phyloP scores from a whole-genome alignment of 2,797 vertebrate genomes.

The Sebastes jordani region DNA sequence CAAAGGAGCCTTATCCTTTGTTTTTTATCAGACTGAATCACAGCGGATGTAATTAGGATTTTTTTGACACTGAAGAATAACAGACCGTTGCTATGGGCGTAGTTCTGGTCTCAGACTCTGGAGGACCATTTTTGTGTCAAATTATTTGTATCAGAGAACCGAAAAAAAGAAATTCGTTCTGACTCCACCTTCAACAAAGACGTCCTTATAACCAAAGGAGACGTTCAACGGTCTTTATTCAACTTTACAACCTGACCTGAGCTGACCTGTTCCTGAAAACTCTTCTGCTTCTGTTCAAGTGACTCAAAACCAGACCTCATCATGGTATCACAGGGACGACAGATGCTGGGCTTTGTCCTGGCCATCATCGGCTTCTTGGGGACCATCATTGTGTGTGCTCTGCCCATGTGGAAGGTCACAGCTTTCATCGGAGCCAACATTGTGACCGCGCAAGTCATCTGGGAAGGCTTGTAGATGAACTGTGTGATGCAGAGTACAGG shows the following conservation, averaged over 20 bases:
- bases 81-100: too few species aligned
- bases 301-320: conserved; percentile 31
- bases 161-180: too few species aligned
- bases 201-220: conserved; percentile 58
- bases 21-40: background rate
- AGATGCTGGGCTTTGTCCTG: conserved; percentile 90
- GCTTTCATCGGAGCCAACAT: conserved; percentile 96
- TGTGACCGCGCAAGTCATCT: conserved; percentile 91
- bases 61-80: background rate
- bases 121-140: too few species aligned
- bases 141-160: too few species aligned
- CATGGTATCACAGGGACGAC: conserved; percentile 94
- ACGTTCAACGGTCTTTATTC: background rate
- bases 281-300: background rate
- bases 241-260: background rate
- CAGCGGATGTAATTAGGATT: background rate
- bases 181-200: conserved; percentile 66
- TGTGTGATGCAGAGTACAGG: conserved; percentile 96
- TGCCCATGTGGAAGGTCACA: conserved; percentile 95
- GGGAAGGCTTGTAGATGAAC: conserved; percentile 97
- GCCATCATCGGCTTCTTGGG: conserved; percentile 90
- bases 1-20: background rate
- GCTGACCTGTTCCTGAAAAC: conserved; percentile 1
- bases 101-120: too few species aligned
- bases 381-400: conserved; percentile 84